Evolutionary conservation across 2,113 vertebrate genomes (phyloP).

Genomic region (Dromas ardeola): DNA sequence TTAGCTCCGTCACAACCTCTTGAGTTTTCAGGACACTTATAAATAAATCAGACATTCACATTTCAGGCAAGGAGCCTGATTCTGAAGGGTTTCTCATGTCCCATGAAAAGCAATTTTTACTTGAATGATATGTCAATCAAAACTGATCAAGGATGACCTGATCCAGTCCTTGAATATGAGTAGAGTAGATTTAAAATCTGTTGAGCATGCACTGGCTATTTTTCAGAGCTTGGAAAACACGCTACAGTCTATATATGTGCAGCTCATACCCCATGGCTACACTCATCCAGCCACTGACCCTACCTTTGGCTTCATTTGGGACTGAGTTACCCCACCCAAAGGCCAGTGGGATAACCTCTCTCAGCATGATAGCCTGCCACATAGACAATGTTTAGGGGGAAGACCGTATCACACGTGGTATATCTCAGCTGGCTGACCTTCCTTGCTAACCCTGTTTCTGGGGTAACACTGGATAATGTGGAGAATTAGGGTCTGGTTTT

Average conservation of each 20-base stretch:
- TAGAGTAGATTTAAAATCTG: neutral
- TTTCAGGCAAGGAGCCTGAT: neutral
- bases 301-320: neutral
- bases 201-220: neutral
- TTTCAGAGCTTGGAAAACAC: neutral
- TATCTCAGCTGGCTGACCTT: neutral
- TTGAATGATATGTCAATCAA: neutral
- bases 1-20: neutral
- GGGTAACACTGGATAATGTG: neutral
- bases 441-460: neutral
- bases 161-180: neutral
- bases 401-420: too few species aligned
- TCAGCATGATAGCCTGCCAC: neutral
- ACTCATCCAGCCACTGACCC: neutral
- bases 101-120: conserved; percentile 21
- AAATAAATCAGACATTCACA: neutral
- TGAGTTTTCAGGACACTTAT: neutral
- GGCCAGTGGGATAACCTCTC: neutral
- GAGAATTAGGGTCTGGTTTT: neutral
- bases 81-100: neutral
- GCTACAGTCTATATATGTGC: accelerated
- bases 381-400: neutral
- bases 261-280: neutral
- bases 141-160: neutral
- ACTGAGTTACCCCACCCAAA: neutral